Evolutionary conservation across 2,113 vertebrate genomes (phyloP).

Genomic region (Onychostoma macrolepis): DNA sequence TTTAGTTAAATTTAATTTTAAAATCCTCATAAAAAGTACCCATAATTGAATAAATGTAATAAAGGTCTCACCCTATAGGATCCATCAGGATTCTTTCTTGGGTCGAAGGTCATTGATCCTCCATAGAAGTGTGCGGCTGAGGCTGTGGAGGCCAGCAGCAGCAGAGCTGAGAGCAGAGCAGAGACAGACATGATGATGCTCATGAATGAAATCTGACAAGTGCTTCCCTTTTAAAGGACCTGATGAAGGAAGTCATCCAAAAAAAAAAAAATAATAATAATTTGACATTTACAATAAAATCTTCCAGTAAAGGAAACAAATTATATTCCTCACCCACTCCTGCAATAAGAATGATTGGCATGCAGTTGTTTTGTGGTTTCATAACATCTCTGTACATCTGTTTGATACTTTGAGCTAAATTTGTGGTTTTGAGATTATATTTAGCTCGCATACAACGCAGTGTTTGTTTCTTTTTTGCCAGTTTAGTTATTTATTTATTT

Average conservation of each 20-base stretch:
- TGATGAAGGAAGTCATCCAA: neutral
- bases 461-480: too few relatives aligned
- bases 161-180: neutral
- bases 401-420: too few relatives aligned
- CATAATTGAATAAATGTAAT: neutral
- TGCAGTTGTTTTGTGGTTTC: neutral
- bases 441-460: too few relatives aligned
- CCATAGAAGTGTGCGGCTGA: neutral
- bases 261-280: neutral
- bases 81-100: neutral
- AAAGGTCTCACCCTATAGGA: neutral
- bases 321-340: neutral
- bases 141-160: neutral
- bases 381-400: neutral
- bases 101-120: neutral
- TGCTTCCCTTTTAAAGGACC: neutral
- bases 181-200: neutral
- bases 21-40: too few relatives aligned
- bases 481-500: too few relatives aligned
- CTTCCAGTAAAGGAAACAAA: neutral
- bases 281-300: neutral
- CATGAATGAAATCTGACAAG: neutral
- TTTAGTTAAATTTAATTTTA: too few relatives aligned
- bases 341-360: neutral
- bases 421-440: too few relatives aligned